Evolutionary conservation across 2,797 vertebrate genomes (phyloP), one percentile per base, ranked within the genome.

Genomic region (Delichon dasypus): DNA sequence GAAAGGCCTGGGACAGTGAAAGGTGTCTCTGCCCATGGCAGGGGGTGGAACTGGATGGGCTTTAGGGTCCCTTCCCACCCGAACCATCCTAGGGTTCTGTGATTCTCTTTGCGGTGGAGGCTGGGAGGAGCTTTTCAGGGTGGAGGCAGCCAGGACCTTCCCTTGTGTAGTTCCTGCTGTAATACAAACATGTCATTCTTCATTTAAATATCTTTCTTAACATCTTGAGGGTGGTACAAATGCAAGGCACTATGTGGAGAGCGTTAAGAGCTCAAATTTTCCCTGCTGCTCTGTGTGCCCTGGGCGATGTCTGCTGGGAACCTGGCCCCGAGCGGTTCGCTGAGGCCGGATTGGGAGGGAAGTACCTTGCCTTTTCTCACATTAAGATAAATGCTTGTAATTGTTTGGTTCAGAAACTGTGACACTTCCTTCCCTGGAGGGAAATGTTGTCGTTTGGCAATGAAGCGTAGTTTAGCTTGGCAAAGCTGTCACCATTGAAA

Each of bases 1-100:
- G 36, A 57, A 32, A 11, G n/a, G 0, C 8, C 50, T 62, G 70
- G 30, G 11, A 1, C 1, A 3, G 62, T 3, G 42, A 27, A 0
- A 50, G 16, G 17, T 13, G 79, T 34, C 44, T 50, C n/a, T 57
- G 44, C 36, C 50, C 50, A 10, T 13, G n/a, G 44, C 65, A 71
- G 21, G 40, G 18, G 10, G 18, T 48, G 42, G 19, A 0, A 14
- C 11, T 9, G n/a, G 2, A 0, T 26, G 44, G 9, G 17, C 9
- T 18, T 11, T n/a, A 13, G 21, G 44, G 23, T 45, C 50, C 36
- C 20, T 70, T 64, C 36, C 32, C n/a, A 11, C n/a, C 34, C 10
- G n/a, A 5, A 21, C 42, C 5, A 2, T 44, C 11, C 7, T 1
- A 3, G 55, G 19, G 7, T 18, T 55, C n/a, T 27, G 7, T 27